phyloP scores from a whole-genome alignment of 2,888 invertebrate species.

The Metopia argyrocephala region DNA sequence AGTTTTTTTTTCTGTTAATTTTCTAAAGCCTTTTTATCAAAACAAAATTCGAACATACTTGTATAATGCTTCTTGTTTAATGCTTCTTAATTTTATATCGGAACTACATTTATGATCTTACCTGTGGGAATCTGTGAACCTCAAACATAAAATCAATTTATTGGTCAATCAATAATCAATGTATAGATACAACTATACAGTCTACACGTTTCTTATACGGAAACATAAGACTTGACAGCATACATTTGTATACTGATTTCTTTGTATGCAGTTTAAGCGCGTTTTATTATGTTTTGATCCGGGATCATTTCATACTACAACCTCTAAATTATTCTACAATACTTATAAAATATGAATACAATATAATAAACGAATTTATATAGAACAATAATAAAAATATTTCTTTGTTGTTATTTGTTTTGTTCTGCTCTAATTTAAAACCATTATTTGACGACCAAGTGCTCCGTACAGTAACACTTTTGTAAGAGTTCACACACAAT shows the following conservation, averaged over 20 bases:
- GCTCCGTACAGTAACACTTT: conserved; percentile 28
- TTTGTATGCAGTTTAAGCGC: not conserved
- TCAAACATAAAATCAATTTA: conserved; percentile 10
- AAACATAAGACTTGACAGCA: conserved; percentile 36
- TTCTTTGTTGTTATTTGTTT: not conserved
- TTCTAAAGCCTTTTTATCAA: too few relatives aligned
- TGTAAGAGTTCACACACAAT: not conserved
- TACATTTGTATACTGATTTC: not conserved
- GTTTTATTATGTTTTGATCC: conserved; percentile 21
- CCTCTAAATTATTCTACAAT: conserved; percentile 7
- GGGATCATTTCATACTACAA: conserved; percentile 27
- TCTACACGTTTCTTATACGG: not conserved
- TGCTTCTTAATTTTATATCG: not conserved
- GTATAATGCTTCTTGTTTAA: too few relatives aligned
- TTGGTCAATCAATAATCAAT: not conserved
- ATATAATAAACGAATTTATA: conserved; percentile 8
- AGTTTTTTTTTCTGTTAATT: too few relatives aligned
- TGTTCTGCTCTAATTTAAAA: conserved; percentile 18
- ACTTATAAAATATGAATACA: not conserved
- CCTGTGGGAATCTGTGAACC: conserved; percentile 17
- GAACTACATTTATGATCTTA: not conserved
- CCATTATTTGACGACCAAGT: conserved; percentile 26
- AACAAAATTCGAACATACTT: too few relatives aligned
- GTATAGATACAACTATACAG: not conserved
- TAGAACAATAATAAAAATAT: conserved; percentile 2